These are phyloP conservation scores for Porphyrio hochstetteri DNA, from an alignment of 2,113 vertebrate genomes.

Conservation along the genomic window DNA sequence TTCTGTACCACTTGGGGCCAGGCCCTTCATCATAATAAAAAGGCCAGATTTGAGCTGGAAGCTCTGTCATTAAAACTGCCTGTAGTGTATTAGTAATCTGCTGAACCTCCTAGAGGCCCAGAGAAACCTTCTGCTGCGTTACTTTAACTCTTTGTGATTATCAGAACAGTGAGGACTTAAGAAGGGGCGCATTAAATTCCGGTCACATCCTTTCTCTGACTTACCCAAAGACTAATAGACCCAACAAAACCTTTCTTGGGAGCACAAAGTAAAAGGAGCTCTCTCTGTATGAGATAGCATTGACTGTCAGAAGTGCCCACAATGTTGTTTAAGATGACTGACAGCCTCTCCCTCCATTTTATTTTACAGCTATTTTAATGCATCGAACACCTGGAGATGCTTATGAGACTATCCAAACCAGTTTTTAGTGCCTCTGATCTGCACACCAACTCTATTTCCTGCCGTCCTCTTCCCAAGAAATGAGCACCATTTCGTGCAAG, in stretches of 20 bases:
- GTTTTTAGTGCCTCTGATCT: not conserved
- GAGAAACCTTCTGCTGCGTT: slow-evolving; percentile 51
- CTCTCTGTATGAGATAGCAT: not conserved
- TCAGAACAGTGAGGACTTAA: slow-evolving; percentile 37
- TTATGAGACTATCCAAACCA: not conserved
- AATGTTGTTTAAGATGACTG: slow-evolving; percentile 36
- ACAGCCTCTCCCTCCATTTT: slow-evolving; percentile 33
- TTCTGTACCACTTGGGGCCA: slow-evolving; percentile 70
- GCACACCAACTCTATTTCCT: not conserved
- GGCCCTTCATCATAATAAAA: slow-evolving; percentile 62
- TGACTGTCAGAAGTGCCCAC: slow-evolving; percentile 30
- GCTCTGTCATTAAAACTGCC: slow-evolving; percentile 63
- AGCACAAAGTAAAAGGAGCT: slow-evolving; percentile 28
- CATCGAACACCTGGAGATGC: not conserved
- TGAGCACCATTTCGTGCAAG: accelerated
- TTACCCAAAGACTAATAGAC: slow-evolving; percentile 45
- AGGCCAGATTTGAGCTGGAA: slow-evolving; percentile 65
- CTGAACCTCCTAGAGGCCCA: slow-evolving; percentile 52
- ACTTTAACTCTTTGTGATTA: slow-evolving; percentile 56
- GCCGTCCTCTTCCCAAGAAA: not conserved
- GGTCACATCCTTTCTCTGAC: slow-evolving; percentile 24
- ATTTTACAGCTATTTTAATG: slow-evolving; percentile 28
- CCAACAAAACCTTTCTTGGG: slow-evolving; percentile 44
- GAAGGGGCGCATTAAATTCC: slow-evolving; percentile 36
- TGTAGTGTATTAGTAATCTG: slow-evolving; percentile 62